These are phyloP conservation scores for Zosterops borbonicus DNA, from an alignment of 2,113 vertebrate genomes.

Conservation along the genomic window DNA sequence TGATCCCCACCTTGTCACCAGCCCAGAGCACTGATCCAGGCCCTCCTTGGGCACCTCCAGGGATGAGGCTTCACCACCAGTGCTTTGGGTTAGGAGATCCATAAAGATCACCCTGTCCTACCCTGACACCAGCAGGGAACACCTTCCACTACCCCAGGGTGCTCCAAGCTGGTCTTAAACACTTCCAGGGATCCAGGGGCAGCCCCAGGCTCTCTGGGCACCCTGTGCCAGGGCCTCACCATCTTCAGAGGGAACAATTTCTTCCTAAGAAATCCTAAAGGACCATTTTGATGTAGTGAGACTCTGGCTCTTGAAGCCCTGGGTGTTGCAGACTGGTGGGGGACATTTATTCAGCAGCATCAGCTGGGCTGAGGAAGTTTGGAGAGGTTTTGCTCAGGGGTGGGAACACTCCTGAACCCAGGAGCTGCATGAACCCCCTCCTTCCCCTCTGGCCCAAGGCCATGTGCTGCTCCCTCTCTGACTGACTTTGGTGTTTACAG, in stretches of 20 bases:
- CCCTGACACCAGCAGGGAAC: accelerated
- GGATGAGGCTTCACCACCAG: not conserved
- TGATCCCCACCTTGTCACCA: not conserved
- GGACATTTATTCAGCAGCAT: not conserved
- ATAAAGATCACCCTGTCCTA: not conserved
- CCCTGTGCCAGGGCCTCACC: not conserved
- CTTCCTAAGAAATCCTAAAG: not conserved
- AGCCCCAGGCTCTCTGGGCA: not conserved
- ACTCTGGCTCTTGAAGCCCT: not conserved
- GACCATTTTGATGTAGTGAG: not conserved
- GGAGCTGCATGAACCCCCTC: not conserved
- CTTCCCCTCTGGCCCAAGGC: not conserved
- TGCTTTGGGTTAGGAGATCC: not conserved
- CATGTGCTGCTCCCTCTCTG: not conserved
- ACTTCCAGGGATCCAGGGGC: not conserved
- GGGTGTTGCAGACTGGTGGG: not conserved
- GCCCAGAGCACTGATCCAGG: not conserved
- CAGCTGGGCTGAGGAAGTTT: not conserved
- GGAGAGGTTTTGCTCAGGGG: not conserved
- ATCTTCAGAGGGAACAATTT: not conserved
- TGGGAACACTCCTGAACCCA: not conserved
- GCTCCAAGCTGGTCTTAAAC: not conserved
- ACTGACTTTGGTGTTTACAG: not conserved
- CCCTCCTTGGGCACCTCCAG: not conserved
- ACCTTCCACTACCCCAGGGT: not conserved